These are phyloP conservation scores for Propithecus deckenii DNA, from an alignment of 2,797 vertebrate species.

Conservation along the genomic window DNA sequence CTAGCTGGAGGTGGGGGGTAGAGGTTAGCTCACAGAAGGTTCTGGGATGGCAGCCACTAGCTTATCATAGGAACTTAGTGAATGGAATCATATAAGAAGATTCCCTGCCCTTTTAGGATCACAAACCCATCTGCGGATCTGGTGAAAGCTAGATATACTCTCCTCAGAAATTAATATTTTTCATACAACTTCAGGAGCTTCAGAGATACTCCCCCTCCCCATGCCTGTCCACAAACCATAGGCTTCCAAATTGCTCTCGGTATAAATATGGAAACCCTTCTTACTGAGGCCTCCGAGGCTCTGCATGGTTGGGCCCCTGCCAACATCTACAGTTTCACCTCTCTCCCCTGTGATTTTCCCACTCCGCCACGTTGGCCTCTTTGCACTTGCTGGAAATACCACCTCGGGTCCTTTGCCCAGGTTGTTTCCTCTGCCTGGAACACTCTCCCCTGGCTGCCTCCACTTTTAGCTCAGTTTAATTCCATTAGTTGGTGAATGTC, in stretches of 20 bases:
- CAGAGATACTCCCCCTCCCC: neutral
- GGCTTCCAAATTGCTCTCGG: neutral
- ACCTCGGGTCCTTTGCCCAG: constrained; percentile 10
- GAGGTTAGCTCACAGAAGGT: neutral
- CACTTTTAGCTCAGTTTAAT: neutral
- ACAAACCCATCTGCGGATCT: neutral
- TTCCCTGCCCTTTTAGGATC: neutral
- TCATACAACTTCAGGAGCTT: neutral
- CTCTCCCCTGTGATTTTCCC: neutral
- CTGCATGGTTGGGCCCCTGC: neutral
- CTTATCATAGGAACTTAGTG: neutral
- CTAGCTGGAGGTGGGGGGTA: neutral
- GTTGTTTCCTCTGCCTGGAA: constrained; percentile 23
- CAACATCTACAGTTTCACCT: neutral
- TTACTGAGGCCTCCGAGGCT: neutral
- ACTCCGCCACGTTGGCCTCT: neutral
- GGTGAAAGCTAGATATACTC: neutral
- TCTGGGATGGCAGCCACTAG: neutral
- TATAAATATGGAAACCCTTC: neutral
- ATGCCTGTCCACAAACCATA: neutral
- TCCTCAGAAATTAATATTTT: constrained; percentile 15
- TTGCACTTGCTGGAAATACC: constrained; percentile 39
- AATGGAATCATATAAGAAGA: neutral
- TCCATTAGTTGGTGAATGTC: constrained; percentile 12
- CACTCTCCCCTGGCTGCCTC: neutral